Conservation (phyloP, 2,797 vertebrate species). For the Podarcis lilfordi region DNA sequence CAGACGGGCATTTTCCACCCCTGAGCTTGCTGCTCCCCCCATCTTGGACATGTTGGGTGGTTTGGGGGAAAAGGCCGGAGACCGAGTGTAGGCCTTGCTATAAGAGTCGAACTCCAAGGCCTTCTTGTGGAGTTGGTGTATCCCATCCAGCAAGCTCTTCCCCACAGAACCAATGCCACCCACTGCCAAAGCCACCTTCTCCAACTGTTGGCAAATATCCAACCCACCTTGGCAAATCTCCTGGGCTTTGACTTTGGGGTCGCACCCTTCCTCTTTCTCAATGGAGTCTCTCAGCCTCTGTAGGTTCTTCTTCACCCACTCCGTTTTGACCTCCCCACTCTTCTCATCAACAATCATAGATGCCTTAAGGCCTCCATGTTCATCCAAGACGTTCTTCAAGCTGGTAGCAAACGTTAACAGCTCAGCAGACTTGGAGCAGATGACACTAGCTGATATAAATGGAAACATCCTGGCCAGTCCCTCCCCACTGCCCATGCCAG, state of each 20-base stretch:
- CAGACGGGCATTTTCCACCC: slow-evolving; percentile 36
- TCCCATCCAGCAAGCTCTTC: neutral
- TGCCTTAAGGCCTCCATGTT: neutral
- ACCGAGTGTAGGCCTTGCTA: neutral
- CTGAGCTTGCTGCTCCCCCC: neutral
- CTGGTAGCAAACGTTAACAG: slow-evolving; percentile 23
- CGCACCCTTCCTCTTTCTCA: neutral
- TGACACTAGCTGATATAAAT: slow-evolving; percentile 25
- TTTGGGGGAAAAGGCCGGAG: slow-evolving; percentile 25
- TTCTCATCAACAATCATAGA: neutral
- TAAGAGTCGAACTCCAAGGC: slow-evolving; percentile 14
- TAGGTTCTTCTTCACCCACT: slow-evolving; percentile 26
- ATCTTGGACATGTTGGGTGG: slow-evolving; percentile 47
- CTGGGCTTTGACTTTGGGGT: slow-evolving; percentile 15
- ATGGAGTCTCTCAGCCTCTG: neutral
- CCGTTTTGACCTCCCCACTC: neutral
- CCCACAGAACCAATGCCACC: neutral
- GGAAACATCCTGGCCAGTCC: neutral
- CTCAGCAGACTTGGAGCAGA: slow-evolving; percentile 22
- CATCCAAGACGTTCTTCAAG: slow-evolving; percentile 16
- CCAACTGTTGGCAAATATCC: slow-evolving; percentile 3
- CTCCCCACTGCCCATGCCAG: neutral
- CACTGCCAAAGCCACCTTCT: neutral
- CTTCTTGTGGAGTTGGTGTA: neutral
- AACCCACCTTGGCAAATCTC: slow-evolving; percentile 1